Conservation (phyloP, 30 jellyfish, hydroid and myxozoan species). For the Aurelia sp. region DNA sequence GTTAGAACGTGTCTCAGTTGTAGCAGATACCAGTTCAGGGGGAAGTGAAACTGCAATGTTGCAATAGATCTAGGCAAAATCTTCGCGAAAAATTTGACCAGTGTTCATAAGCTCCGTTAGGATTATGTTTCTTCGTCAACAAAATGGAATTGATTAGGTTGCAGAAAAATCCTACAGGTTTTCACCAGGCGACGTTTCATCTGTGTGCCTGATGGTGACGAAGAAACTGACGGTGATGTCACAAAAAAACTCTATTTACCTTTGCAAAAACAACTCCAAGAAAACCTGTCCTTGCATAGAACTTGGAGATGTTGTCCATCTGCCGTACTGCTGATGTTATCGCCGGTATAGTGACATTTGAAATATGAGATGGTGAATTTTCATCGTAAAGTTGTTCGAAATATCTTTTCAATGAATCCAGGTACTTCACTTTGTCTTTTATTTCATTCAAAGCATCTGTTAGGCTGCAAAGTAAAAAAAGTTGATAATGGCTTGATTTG, state of each 20-base stretch:
- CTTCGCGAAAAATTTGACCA: too few species aligned
- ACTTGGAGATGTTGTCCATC: slow-evolving; percentile 75
- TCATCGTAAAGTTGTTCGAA: slow-evolving; percentile 78
- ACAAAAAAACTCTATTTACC: slow-evolving; percentile 42
- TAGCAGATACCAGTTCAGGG: too few species aligned
- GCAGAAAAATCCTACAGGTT: too few species aligned
- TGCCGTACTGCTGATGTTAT: slow-evolving; percentile 64
- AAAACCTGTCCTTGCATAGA: slow-evolving; percentile 84
- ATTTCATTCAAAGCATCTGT: slow-evolving; percentile 91
- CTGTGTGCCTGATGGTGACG: too few species aligned
- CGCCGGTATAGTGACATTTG: slow-evolving; percentile 66
- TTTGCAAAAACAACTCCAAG: slow-evolving; percentile 78
- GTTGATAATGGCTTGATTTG: not conserved
- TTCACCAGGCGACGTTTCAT: too few species aligned
- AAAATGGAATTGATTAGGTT: too few species aligned
- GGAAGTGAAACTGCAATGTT: too few species aligned
- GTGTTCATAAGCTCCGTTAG: too few species aligned
- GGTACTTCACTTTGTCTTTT: slow-evolving; percentile 82
- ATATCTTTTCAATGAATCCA: slow-evolving; percentile 68
- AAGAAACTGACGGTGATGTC: too few species aligned
- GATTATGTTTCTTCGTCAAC: too few species aligned
- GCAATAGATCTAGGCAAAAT: too few species aligned
- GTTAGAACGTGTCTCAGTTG: too few species aligned
- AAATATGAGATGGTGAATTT: slow-evolving; percentile 24
- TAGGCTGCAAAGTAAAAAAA: slow-evolving; percentile 38